Base-by-base conservation (phyloP, 2,888 invertebrate species). In the Hetaerina titia region DNA sequence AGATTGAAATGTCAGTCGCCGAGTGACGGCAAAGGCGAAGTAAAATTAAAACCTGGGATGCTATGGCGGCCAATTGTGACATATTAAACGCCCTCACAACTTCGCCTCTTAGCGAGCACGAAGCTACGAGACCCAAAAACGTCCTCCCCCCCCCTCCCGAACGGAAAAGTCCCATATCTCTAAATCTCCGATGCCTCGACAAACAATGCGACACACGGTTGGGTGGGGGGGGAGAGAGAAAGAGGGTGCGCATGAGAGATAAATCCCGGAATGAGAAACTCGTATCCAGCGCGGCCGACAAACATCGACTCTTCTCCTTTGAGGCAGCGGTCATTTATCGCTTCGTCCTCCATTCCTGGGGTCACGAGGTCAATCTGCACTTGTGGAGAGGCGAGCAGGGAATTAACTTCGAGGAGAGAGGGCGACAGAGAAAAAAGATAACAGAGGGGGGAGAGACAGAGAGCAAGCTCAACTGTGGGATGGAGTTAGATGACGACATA, bases 261-360 rank as follows among this genome's bases (percentile, higher is more conserved):
- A 81, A 81, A 81, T 31, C 31, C 81, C 13, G 15, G 81, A 81
- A 81, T 25, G 81, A 25, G 25, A 15, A 31, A 22, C 81, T 31
- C 11, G 81, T 22, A 81, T 31, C 25, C 13, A 81, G 11, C 31
- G 7, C 31, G 7, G 81, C 81, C 81, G 81, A 31, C 81, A 81
- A 81, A 81, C 81, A 81, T 81, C 25, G 25, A 31, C 90, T 90
- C 64, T 63, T 90, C 64, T 63, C 64, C 64, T 56, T 31, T 45
- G 64, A 69, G 64, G 45, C 45, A 64, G 64, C 64, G 90, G 63
- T 63, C 90, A 90, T 31, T 90, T 90, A 90, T 90, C 90, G 63
- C 31, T 45, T 64, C 90, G 63, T 45, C 63, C 64, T 63, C n/a
- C 57, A 17, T 63, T 13, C 31, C 63, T 15, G 63, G 89, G 89